Conservation (phyloP, 23 tunicate species). For the Ascidia mentula region DNA sequence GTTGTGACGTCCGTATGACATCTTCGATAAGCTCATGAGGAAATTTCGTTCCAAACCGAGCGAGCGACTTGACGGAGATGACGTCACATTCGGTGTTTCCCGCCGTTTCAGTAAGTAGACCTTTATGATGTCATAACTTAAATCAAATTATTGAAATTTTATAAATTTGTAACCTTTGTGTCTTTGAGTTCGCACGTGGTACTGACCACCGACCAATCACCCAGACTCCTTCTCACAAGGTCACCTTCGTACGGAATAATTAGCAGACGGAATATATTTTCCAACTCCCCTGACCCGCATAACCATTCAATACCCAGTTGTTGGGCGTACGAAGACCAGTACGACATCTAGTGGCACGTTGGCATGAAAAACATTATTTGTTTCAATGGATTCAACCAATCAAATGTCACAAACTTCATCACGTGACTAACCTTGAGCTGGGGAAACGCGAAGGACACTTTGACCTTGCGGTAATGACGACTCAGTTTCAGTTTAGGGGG, state of each 20-base stretch:
- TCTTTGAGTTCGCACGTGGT: constrained; percentile 58
- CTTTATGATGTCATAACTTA: too few species aligned
- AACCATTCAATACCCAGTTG: constrained; percentile 81
- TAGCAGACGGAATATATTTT: constrained; percentile 45
- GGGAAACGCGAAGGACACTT: constrained; percentile 70
- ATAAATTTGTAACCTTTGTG: constrained; percentile 55
- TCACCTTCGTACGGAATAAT: constrained; percentile 70
- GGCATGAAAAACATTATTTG: too few species aligned
- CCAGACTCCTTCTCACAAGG: constrained; percentile 50
- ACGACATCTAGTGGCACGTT: constrained; percentile 54
- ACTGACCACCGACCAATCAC: constrained; percentile 66
- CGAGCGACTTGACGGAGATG: constrained; percentile 45
- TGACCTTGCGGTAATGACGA: constrained; percentile 89
- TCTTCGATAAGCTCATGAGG: constrained; percentile 77
- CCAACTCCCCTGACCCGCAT: constrained; percentile 81
- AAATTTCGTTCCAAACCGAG: constrained; percentile 60
- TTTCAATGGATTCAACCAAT: too few species aligned
- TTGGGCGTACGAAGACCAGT: constrained; percentile 94
- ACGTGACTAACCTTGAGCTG: constrained; percentile 66
- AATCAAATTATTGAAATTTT: too few species aligned
- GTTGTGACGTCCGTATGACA: constrained; percentile 61
- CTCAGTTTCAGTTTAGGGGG: constrained; percentile 85
- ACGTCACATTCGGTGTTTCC: constrained; percentile 27
- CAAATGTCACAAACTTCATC: too few species aligned
- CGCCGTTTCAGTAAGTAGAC: constrained; percentile 32